Base-by-base conservation (phyloP, 2,113 vertebrate genomes). In the Paratilapia polleni region DNA sequence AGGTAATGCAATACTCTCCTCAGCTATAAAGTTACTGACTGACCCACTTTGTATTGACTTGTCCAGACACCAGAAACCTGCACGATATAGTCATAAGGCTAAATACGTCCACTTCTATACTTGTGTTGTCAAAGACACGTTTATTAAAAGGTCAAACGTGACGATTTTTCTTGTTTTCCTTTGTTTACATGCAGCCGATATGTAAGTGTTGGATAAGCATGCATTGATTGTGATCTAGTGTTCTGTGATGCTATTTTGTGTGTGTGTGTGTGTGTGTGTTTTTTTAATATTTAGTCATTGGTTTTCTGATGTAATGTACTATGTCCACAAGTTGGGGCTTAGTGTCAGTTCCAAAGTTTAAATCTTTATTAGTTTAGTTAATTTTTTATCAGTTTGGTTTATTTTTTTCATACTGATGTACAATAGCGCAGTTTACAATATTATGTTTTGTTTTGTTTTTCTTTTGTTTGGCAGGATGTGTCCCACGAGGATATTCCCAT, bases 401-500 rank as follows among this genome's bases (percentile, higher is more conserved):
- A 8, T 20, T 41, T 59, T 26, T 17, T 22, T 38, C 28, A 56
- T 36, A 31, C n/a, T 58, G 22, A 63, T 75, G 7, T 47, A 8
- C 8, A 63, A 56, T 11, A 74, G 7, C 49, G 6, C 14, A 62
- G 4, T 80, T 58, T 11, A 19, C 52, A 61, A 2, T 41, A 54
- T 28, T 20, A 10, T 59, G 4, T 36, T 66, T 66, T 41, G 8
- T 15, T 7, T 20, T 38, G 24, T 28, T 12, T 38, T 49, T 24
- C 11, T 34, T 64, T 22, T 85, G 2, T n/a, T 28, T 38, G 62
- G 15, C 86, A 99, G 98, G 98, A 98, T 92, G 93, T 97, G 24
- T 95, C 97, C 54, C 95, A 92, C 0, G 96, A 97, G 24, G 95
- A 95, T 64, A 95, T 99, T 94, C 97, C 98, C 80, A 97, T 99